A percentile compares a stretch with the other conserved stretches of the same genome.
Evolutionary conservation across 1,140 invertebrate genomes (phyloP).

Genomic region (Parasteatoda tepidariorum): DNA sequence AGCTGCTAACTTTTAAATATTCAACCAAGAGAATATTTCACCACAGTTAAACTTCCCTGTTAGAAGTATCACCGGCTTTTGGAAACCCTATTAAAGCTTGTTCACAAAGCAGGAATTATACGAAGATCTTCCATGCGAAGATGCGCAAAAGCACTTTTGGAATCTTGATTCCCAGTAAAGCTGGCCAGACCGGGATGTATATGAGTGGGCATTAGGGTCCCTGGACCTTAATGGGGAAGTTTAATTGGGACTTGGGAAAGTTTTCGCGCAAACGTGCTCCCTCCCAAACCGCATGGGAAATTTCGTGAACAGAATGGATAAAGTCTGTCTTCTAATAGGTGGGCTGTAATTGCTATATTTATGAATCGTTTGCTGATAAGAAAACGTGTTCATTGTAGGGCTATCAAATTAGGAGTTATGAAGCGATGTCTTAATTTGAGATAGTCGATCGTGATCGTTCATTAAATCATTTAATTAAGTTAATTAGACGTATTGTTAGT

Average conservation of each 20-base stretch:
- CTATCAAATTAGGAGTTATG: slow-evolving; percentile 16
- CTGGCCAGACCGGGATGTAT: not conserved
- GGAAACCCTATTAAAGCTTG: no score
- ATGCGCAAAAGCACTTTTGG: no score
- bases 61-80: no score
- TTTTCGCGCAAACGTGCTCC: slow-evolving; percentile 22
- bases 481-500: no score
- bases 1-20: no score
- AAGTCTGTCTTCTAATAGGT: not conserved
- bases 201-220: slow-evolving; percentile 19
- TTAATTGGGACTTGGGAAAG: slow-evolving; percentile 20
- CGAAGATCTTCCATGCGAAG: no score
- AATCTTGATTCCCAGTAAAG: not conserved
- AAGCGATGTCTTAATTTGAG: no score
- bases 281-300: slow-evolving; percentile 16
- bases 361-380: slow-evolving; percentile 19
- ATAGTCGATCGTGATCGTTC: no score
- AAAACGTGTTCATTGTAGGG: slow-evolving; percentile 21
- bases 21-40: no score
- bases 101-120: no score
- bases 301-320: not conserved
- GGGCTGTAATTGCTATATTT: slow-evolving; percentile 19
- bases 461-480: no score
- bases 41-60: no score
- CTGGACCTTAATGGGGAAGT: not conserved